phyloP scores from a whole-genome alignment of 2,888 invertebrate species.

The Amblyjoppa fuscipennis region DNA sequence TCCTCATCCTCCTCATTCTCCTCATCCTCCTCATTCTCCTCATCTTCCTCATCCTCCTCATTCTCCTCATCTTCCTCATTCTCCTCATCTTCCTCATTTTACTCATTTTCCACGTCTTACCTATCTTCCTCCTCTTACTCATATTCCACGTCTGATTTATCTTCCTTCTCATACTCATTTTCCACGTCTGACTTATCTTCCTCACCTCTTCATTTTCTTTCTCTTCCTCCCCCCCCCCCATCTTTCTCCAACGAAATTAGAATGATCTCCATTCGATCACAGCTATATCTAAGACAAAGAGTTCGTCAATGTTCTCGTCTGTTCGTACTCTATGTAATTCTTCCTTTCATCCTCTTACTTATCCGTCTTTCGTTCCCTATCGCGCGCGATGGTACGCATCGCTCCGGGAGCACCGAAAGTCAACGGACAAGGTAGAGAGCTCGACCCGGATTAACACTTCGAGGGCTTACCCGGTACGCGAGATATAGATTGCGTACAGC shows the following conservation, averaged over 20 bases:
- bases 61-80: too few species aligned
- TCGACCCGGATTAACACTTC: constrained; percentile 78
- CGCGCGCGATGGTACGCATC: constrained; percentile 12
- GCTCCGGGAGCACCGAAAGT: constrained; percentile 77
- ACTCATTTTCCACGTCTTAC: too few species aligned
- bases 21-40: too few species aligned
- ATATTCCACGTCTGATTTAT: too few species aligned
- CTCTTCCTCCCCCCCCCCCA: constrained; percentile 18
- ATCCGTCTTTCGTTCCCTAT: constrained; percentile 28
- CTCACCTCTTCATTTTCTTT: not conserved
- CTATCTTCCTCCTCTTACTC: too few species aligned
- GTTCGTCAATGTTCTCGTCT: constrained; percentile 36
- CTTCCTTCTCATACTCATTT: too few species aligned
- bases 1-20: too few species aligned
- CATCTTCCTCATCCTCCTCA: too few species aligned
- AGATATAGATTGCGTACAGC: not conserved
- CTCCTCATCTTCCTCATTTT: too few species aligned
- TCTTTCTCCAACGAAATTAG: constrained; percentile 29
- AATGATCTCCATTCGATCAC: constrained; percentile 20
- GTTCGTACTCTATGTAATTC: constrained; percentile 11
- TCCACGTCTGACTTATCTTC: too few species aligned
- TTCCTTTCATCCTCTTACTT: constrained; percentile 55
- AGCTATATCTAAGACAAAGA: not conserved
- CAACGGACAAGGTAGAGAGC: constrained; percentile 76
- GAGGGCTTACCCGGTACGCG: constrained; percentile 40